These are phyloP conservation scores for Garrulus glandarius DNA, from an alignment of 2,797 vertebrate genomes.

Conservation along the genomic window DNA sequence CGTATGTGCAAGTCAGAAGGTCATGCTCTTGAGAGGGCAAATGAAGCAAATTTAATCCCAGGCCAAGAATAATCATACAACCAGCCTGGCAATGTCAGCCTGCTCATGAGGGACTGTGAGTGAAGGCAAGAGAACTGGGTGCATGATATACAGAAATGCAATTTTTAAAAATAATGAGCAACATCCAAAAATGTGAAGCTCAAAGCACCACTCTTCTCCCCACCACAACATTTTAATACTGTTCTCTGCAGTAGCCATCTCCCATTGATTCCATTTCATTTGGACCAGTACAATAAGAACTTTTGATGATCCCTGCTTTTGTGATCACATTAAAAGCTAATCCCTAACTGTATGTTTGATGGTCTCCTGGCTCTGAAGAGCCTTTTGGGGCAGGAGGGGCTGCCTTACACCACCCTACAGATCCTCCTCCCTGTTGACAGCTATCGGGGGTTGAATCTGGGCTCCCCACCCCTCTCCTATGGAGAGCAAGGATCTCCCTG, in stretches of 20 bases:
- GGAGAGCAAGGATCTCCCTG: neutral
- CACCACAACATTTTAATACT: neutral
- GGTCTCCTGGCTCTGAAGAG: neutral
- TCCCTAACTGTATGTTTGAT: neutral
- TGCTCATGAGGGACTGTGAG: neutral
- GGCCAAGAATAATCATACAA: neutral
- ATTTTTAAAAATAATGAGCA: neutral
- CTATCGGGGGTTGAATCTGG: fast-evolving
- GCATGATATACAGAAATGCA: neutral
- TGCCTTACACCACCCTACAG: neutral
- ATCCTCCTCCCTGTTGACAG: neutral
- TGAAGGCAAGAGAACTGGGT: neutral
- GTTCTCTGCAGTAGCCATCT: neutral
- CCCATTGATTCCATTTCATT: neutral
- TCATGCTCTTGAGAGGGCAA: neutral
- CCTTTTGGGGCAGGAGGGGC: neutral
- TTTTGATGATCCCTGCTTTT: neutral
- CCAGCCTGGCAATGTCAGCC: neutral
- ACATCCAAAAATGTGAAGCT: neutral
- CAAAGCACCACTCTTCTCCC: neutral
- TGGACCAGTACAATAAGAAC: neutral
- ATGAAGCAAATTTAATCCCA: neutral
- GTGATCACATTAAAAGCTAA: neutral
- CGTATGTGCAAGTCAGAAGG: neutral
- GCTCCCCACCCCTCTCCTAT: neutral